A percentile compares a stretch with the other conserved stretches of the same genome.
These are phyloP conservation scores for Protophormia terraenovae DNA, from an alignment of 2,888 invertebrate genomes.

Conservation along the genomic window DNA sequence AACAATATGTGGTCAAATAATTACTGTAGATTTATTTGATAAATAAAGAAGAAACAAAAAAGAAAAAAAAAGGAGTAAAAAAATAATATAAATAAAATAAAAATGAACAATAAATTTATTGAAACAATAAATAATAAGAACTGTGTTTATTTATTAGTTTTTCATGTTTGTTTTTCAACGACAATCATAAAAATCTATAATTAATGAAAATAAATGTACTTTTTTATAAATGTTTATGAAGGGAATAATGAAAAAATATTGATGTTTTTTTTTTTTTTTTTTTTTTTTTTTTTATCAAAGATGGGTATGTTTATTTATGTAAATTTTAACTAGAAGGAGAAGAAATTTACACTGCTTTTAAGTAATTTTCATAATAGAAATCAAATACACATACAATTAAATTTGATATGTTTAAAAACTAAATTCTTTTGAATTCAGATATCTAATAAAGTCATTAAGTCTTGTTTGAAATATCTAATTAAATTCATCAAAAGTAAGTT, in stretches of 20 bases:
- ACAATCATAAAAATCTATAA: not conserved
- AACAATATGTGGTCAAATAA: not conserved
- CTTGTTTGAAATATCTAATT: no score
- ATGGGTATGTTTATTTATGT: no score
- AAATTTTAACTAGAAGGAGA: no score
- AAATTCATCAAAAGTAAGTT: no score
- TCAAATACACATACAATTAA: no score
- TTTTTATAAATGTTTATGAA: not conserved
- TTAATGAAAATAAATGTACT: not conserved
- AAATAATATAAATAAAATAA: not conserved
- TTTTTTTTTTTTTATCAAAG: no score
- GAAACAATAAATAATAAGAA: conserved; percentile 18
- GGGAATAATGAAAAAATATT: not conserved
- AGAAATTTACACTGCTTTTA: no score
- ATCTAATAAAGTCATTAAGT: no score
- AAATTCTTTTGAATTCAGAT: no score
- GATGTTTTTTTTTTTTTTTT: no score
- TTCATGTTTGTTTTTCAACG: not conserved
- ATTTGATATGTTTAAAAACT: no score
- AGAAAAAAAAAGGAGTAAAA: not conserved
- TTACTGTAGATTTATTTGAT: conserved; percentile 1
- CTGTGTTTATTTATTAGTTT: not conserved
- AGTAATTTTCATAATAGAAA: no score
- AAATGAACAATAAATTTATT: not conserved
- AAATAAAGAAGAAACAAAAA: not conserved